Conservation (phyloP, 2,113 vertebrate species). For the Myxocyprinus asiaticus region DNA sequence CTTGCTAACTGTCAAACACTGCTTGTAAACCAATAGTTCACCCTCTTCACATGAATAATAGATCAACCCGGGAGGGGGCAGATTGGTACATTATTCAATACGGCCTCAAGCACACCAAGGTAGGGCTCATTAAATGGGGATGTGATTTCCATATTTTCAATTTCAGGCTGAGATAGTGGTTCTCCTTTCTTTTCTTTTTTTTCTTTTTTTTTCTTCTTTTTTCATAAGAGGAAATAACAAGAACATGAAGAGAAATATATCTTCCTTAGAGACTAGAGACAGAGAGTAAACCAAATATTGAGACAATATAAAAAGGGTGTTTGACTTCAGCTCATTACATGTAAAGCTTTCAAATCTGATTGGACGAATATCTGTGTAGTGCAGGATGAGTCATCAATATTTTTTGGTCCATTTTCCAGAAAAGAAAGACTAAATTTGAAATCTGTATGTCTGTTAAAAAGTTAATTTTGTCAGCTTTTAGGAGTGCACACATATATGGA, state of each 20-base stretch:
- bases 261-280: not conserved
- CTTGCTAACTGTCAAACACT: slow-evolving; percentile 15
- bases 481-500: no score
- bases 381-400: no score
- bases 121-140: slow-evolving; percentile 46
- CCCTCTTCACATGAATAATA: slow-evolving; percentile 63
- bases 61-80: slow-evolving; percentile 49
- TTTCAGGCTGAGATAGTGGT: not conserved
- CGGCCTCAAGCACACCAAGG: slow-evolving; percentile 22
- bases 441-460: no score
- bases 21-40: slow-evolving; percentile 4
- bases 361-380: no score
- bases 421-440: no score
- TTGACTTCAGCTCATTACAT: not conserved
- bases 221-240: not conserved
- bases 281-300: not conserved
- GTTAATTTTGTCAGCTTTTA: no score
- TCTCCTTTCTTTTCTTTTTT: not conserved
- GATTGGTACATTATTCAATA: slow-evolving; percentile 30
- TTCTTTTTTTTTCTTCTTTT: not conserved
- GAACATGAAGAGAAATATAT: not conserved
- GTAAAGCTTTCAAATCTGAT: not conserved
- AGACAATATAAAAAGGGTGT: not conserved
- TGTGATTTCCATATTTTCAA: slow-evolving; percentile 49
- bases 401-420: no score